Conservation (phyloP, 2,113 vertebrate species). For the Myotis yumanensis region DNA sequence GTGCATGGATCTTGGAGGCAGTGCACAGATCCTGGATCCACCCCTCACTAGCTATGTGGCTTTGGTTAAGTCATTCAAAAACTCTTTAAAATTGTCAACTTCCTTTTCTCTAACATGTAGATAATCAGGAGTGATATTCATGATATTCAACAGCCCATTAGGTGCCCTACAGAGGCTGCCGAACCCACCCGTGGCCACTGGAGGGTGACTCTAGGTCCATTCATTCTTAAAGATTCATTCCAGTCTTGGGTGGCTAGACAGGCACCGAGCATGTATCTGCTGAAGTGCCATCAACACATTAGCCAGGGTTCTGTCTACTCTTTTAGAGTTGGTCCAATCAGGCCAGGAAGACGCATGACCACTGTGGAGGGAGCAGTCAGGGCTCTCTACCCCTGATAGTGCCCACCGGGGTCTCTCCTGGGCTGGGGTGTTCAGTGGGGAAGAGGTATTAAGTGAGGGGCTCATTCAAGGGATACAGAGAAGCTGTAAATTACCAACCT, state of each 20-base stretch:
- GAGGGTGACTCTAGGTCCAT: fast-evolving
- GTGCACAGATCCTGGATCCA: not conserved
- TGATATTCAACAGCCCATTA: not conserved
- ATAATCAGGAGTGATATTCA: not conserved
- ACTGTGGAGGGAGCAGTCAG: not conserved
- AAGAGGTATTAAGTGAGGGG: not conserved
- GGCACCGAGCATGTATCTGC: not conserved
- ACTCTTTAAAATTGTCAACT: conserved; percentile 14
- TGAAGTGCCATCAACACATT: not conserved
- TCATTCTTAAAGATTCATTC: not conserved
- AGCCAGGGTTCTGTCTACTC: not conserved
- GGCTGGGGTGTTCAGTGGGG: not conserved
- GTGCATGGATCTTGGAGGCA: not conserved
- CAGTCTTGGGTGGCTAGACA: not conserved
- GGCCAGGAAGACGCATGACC: not conserved
- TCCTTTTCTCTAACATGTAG: conserved; percentile 18
- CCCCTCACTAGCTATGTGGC: not conserved
- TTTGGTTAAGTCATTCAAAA: not conserved
- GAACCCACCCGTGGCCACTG: no score
- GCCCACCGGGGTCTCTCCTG: not conserved
- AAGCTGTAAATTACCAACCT: not conserved
- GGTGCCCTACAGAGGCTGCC: not conserved
- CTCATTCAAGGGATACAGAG: not conserved
- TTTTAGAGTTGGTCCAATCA: not conserved
- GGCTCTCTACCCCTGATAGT: not conserved